These are phyloP conservation scores for Drosophila prolongata DNA, from an alignment of 2,888 invertebrate genomes.

Conservation along the genomic window DNA sequence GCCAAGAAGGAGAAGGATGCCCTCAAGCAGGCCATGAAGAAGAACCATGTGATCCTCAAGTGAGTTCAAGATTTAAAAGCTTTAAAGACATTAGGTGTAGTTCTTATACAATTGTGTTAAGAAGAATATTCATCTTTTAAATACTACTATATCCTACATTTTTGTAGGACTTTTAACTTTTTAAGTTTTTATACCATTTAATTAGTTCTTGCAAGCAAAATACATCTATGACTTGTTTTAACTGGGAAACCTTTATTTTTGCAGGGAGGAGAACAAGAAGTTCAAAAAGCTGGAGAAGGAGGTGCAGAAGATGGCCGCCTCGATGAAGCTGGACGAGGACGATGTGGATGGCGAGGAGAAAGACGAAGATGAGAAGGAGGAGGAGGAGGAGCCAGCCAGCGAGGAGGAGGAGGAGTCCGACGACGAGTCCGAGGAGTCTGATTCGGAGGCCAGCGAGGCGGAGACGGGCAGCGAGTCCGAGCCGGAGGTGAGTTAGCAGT, in stretches of 20 bases:
- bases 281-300: conserved; percentile 93
- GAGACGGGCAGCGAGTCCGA: conserved; percentile 82
- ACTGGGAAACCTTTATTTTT: not conserved
- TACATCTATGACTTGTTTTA: too few species aligned
- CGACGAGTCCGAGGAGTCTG: conserved; percentile 87
- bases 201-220: too few species aligned
- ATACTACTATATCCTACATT: too few species aligned
- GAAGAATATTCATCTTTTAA: too few species aligned
- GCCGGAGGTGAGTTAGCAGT: conserved; percentile 60
- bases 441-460: conserved; percentile 85
- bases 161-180: too few species aligned
- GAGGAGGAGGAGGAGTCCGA: conserved; percentile 80
- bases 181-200: too few species aligned
- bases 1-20: conserved; percentile 92
- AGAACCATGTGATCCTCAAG: conserved; percentile 91
- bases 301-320: conserved; percentile 95
- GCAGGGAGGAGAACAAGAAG: conserved; percentile 91
- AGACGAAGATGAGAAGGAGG: conserved; percentile 86
- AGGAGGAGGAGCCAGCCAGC: conserved; percentile 83
- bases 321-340: conserved; percentile 92
- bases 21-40: conserved; percentile 92
- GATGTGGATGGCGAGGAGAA: conserved; percentile 90
- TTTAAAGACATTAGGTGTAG: not conserved
- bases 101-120: too few species aligned
- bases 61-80: conserved; percentile 64